Evolutionary conservation across 2,113 vertebrate genomes (phyloP).

Genomic region (Sterrhoptilus dennistouni): DNA sequence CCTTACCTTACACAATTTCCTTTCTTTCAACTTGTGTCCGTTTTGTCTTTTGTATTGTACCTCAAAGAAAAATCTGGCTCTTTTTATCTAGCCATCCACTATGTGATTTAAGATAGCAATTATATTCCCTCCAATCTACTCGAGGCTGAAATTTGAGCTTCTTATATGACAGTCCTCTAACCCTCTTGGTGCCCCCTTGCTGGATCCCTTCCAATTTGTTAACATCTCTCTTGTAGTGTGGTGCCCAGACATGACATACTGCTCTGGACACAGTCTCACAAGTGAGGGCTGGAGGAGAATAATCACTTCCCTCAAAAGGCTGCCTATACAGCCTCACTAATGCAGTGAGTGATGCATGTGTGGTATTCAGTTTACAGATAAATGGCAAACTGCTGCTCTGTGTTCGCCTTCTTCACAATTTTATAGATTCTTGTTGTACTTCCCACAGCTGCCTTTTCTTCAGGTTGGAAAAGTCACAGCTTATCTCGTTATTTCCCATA

Average conservation of each 20-base stretch:
- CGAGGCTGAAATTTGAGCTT: neutral
- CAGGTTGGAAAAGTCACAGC: neutral
- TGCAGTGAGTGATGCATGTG: neutral
- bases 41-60: neutral
- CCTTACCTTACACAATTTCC: neutral
- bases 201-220: neutral
- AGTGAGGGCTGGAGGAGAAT: neutral
- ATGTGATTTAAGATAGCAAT: neutral
- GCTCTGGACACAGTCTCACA: neutral
- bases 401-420: neutral
- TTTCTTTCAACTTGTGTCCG: neutral
- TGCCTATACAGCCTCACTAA: neutral
- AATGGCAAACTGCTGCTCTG: neutral
- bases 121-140: neutral
- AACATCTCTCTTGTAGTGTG: neutral
- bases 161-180: neutral
- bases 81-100: neutral
- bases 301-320: neutral
- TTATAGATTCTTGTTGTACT: neutral
- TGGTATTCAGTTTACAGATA: neutral
- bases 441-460: neutral
- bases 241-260: neutral
- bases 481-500: neutral
- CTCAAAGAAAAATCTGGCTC: neutral
- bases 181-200: neutral